phyloP scores from a whole-genome alignment of 2,797 vertebrate species.

The Brachyrhaphis roseni region DNA sequence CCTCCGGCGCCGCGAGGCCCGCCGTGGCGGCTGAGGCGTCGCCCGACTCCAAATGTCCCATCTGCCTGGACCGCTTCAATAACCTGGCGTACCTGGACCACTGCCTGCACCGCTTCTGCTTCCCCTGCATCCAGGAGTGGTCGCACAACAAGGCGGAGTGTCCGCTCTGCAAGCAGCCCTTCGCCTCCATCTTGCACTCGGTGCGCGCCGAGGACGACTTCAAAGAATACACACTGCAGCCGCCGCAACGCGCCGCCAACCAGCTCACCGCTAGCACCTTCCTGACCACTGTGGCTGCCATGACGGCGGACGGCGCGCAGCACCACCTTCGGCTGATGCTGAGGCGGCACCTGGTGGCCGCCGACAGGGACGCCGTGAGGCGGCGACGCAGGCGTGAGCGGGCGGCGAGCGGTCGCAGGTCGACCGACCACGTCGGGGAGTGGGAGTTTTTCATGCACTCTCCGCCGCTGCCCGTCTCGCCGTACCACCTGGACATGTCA shows the following conservation, averaged over 20 bases:
- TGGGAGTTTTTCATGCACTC: constrained; percentile 62
- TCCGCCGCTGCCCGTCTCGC: constrained; percentile 21
- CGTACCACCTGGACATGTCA: constrained; percentile 8
- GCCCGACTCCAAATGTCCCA: constrained; percentile 93
- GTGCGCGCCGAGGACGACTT: constrained; percentile 90
- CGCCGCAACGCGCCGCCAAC: constrained; percentile 77
- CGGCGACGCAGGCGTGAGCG: constrained; percentile 40
- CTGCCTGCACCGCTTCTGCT: constrained; percentile 93
- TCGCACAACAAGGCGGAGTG: constrained; percentile 94
- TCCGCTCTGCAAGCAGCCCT: constrained; percentile 93
- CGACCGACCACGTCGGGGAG: constrained; percentile 9
- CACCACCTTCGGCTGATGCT: constrained; percentile 69
- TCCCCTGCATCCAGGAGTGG: constrained; percentile 92
- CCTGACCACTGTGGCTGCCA: constrained; percentile 60
- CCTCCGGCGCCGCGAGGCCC: constrained; percentile 46
- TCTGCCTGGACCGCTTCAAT: constrained; percentile 92
- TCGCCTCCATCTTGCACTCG: constrained; percentile 90
- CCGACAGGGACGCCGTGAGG: not conserved
- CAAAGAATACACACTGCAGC: constrained; percentile 85
- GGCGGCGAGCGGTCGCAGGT: constrained; percentile 10
- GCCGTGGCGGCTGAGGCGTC: constrained; percentile 81
- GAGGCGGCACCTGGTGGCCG: constrained; percentile 38
- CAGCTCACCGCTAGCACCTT: constrained; percentile 52
- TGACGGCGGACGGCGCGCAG: constrained; percentile 52
- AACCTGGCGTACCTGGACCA: constrained; percentile 89